A percentile compares a stretch with the other conserved stretches of the same genome.
Conservation (phyloP, 1,140 invertebrate genomes). For the Dendrolimus punctatus region DNA sequence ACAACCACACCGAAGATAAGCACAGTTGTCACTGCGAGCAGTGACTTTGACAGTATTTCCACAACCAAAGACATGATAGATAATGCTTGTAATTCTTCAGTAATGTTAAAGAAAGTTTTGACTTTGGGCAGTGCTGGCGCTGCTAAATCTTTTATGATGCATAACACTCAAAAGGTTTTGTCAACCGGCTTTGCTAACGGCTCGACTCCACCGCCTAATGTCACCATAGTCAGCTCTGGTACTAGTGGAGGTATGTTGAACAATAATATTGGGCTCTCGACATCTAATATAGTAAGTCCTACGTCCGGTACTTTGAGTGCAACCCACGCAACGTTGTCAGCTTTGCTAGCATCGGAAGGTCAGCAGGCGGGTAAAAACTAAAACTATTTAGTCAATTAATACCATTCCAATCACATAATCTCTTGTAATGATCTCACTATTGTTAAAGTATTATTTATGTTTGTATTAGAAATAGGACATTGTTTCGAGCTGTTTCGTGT, state of each 20-base stretch:
- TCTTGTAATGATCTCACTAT: no score
- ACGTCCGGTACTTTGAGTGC: constrained; percentile 63
- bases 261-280: constrained; percentile 16
- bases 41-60: constrained; percentile 52
- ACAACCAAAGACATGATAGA: constrained; percentile 69
- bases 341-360: constrained; percentile 51
- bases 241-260: constrained; percentile 35
- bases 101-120: constrained; percentile 69
- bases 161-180: constrained; percentile 66
- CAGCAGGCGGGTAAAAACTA: constrained; percentile 47
- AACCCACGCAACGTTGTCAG: constrained; percentile 65
- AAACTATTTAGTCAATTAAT: constrained; percentile 23
- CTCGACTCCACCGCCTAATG: constrained; percentile 51
- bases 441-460: no score
- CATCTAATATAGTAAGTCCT: constrained; percentile 37
- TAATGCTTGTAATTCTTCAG: constrained; percentile 65
- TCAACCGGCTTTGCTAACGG: constrained; percentile 63
- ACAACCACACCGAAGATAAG: constrained; percentile 49
- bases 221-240: constrained; percentile 61
- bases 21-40: constrained; percentile 32
- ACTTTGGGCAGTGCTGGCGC: constrained; percentile 62
- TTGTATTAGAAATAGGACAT: no score
- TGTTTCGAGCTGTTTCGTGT: no score
- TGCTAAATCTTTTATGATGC: constrained; percentile 68
- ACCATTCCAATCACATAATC: background rate